Conservation (phyloP, 2,113 vertebrate species). For the Elaphurus davidianus region DNA sequence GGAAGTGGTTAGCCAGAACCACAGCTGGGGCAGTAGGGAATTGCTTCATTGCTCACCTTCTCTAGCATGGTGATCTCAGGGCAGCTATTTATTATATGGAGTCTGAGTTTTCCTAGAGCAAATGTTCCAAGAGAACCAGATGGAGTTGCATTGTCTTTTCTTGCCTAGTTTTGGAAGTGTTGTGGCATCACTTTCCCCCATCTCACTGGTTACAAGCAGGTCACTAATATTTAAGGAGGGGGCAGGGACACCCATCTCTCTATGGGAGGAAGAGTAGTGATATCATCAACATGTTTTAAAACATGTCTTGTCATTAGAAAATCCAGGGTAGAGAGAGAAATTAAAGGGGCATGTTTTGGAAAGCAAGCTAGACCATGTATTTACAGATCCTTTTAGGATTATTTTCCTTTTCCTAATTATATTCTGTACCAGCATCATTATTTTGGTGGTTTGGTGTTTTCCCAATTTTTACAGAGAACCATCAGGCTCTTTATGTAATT, state of each 20-base stretch:
- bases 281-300: neutral
- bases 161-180: neutral
- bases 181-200: neutral
- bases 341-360: neutral
- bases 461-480: neutral
- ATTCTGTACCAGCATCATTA: neutral
- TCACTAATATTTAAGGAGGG: neutral
- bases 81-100: neutral
- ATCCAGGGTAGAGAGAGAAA: neutral
- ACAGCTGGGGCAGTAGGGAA: neutral
- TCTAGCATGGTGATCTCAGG: neutral
- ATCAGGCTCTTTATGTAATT: neutral
- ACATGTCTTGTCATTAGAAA: neutral
- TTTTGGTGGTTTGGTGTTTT: neutral
- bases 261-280: neutral
- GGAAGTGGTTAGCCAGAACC: neutral
- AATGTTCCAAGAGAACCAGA: neutral
- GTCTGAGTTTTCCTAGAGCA: neutral
- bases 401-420: slow-evolving; percentile 11
- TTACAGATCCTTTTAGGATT: neutral
- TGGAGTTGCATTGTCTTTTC: neutral
- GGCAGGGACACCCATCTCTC: neutral
- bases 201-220: neutral
- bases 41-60: neutral
- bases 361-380: neutral